phyloP scores from a whole-genome alignment of 2,888 invertebrate species.

The Dolomedes plantarius region DNA sequence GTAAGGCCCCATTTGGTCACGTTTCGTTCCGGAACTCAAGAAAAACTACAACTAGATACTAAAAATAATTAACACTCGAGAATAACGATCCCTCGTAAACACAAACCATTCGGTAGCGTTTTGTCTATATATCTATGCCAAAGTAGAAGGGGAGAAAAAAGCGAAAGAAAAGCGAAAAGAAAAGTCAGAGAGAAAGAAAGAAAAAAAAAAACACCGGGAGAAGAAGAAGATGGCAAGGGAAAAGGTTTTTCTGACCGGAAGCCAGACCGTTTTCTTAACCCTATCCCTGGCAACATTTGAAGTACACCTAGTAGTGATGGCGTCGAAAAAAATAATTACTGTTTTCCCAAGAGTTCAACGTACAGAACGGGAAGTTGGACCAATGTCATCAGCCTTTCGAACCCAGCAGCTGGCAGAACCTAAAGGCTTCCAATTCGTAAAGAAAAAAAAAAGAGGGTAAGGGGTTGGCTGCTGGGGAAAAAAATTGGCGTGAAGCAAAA shows the following conservation, averaged over 20 bases:
- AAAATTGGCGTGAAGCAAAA: slow-evolving; percentile 60
- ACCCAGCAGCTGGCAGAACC: slow-evolving; percentile 35
- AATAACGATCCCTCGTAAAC: not conserved
- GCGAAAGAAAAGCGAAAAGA: not conserved
- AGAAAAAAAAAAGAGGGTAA: slow-evolving; percentile 44
- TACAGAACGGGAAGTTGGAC: slow-evolving; percentile 59
- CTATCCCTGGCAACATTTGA: slow-evolving; percentile 36
- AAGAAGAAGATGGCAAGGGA: not conserved
- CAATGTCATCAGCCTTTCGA: slow-evolving; percentile 61
- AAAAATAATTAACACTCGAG: not conserved
- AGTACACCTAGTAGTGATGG: slow-evolving; percentile 38
- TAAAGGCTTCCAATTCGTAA: slow-evolving; percentile 48
- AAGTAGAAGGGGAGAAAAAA: not conserved
- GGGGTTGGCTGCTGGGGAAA: slow-evolving; percentile 26
- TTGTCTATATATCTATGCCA: not conserved
- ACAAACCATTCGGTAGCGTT: too few relatives aligned
- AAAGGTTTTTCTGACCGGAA: slow-evolving; percentile 47
- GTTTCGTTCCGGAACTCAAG: too few relatives aligned
- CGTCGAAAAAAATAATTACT: slow-evolving; percentile 46
- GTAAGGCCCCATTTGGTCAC: too few relatives aligned
- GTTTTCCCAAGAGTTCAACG: slow-evolving; percentile 71
- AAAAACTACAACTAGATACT: not conserved
- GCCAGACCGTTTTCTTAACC: slow-evolving; percentile 62
- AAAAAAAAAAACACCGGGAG: not conserved
- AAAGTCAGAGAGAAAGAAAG: not conserved